These are phyloP conservation scores for Dasyornis broadbenti DNA, from an alignment of 2,113 vertebrate species.

Conservation along the genomic window DNA sequence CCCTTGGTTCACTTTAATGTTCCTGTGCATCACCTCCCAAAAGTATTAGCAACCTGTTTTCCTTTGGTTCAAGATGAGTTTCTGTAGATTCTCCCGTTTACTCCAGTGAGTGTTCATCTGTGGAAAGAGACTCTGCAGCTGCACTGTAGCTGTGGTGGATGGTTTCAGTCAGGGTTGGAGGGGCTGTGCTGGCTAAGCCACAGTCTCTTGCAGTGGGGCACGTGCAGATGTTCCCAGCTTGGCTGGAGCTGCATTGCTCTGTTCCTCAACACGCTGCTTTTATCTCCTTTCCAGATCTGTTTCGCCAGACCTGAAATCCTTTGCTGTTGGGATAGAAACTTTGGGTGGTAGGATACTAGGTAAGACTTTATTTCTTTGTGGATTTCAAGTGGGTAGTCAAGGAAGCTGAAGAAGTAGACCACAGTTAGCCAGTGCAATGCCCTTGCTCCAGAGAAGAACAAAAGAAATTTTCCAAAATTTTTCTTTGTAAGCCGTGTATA, in stretches of 20 bases:
- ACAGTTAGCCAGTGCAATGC: background rate
- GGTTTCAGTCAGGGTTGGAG: background rate
- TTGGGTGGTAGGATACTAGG: constrained; percentile 79
- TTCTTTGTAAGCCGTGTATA: background rate
- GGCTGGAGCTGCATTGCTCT: background rate
- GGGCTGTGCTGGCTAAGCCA: background rate
- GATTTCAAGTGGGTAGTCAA: background rate
- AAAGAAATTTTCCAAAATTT: background rate
- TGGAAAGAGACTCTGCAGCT: background rate
- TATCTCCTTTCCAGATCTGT: constrained; percentile 72
- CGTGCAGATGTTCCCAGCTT: background rate
- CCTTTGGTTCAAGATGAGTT: background rate
- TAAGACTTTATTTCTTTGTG: constrained; percentile 34
- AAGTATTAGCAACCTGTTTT: background rate
- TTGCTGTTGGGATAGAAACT: constrained; percentile 82
- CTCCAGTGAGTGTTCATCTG: background rate
- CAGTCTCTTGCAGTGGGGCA: background rate
- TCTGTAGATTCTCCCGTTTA: background rate
- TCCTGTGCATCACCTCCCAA: background rate
- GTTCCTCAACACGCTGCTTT: background rate
- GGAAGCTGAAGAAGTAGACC: background rate
- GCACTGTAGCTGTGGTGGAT: background rate
- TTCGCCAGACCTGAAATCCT: constrained; percentile 82
- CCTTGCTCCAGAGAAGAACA: background rate
- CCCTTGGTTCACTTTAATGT: background rate